Conservation (phyloP, 2,888 invertebrate species). For the Cerceris rybyensis region DNA sequence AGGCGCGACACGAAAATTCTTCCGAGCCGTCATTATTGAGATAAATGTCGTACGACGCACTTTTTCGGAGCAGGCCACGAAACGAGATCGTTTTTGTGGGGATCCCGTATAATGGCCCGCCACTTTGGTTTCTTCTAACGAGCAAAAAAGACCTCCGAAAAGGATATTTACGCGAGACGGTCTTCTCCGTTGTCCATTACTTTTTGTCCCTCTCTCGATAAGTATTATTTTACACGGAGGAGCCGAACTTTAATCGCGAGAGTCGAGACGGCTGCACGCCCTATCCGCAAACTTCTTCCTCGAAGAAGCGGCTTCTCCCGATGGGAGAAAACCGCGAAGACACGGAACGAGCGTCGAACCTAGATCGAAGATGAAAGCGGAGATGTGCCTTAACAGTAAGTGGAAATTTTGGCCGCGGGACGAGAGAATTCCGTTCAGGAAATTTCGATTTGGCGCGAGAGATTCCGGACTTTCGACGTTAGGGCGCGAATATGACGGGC, state of each 20-base stretch:
- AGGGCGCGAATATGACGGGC: conserved; percentile 36
- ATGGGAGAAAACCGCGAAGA: too few species aligned
- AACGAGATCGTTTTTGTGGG: conserved; percentile 44
- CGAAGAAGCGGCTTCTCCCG: too few species aligned
- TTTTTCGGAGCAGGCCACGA: conserved; percentile 16
- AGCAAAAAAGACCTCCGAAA: conserved; percentile 41
- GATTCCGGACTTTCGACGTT: too few species aligned
- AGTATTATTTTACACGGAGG: not conserved
- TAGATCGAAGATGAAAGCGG: too few species aligned
- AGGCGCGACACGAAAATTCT: conserved; percentile 25
- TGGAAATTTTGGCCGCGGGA: too few species aligned
- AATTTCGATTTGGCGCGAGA: not conserved
- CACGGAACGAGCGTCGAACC: too few species aligned
- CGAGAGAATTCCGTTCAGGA: too few species aligned
- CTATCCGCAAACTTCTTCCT: too few species aligned
- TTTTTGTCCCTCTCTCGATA: conserved; percentile 1
- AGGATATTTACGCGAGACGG: conserved; percentile 15
- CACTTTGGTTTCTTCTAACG: conserved; percentile 43
- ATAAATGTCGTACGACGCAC: conserved; percentile 33
- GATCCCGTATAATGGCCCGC: conserved; percentile 42
- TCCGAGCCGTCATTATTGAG: conserved; percentile 45
- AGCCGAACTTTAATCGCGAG: not conserved
- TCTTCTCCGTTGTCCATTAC: conserved; percentile 11
- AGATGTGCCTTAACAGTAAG: too few species aligned
- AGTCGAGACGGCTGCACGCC: not conserved